Base-by-base conservation (phyloP, 1,140 invertebrate genomes). In the Zaprionus taronus region DNA sequence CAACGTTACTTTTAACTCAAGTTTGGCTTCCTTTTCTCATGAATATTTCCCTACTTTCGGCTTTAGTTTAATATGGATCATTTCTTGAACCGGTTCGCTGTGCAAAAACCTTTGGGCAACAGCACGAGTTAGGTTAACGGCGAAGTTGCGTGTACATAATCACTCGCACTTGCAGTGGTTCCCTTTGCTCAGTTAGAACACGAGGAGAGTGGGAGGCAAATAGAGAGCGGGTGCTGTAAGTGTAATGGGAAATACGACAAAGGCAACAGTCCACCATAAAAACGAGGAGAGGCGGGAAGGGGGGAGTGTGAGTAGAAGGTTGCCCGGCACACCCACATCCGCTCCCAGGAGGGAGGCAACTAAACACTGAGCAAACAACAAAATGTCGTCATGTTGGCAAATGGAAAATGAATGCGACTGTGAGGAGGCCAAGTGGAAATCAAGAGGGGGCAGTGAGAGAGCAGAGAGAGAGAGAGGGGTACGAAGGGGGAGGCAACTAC, bases 121-220 rank as follows among this genome's bases (percentile, higher is more conserved):
- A 51, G 20, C 24, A 47, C 47, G 38, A 44, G 24, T 72, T 62
- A 67, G 84, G 81, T 64, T 91, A 89, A 90, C 83, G 75, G 70
- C 79, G 72, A 55, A 67, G 82, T 90, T 90, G 85, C 85, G 85
- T 90, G 85, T 75, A 77, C 76, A 82, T 85, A 90, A 90, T 90
- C 76, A 83, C 76, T 75, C 72, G 76, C 81, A 91, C 79, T 90
- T 85, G 68, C 82, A 85, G 77, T 73, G 47, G 22, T 47, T 17
- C 41, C 41, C 41, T 47, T 14, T 38, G 2, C 41, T 3, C 41
- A 44, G n/a, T n/a, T 44, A 14, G 41, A n/a, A n/a, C 0, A 6
- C 6, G 6, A 2, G 70, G 36, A 34, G 31, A 11, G 31, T 34
- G 51, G 12, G 11, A 34, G 44, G 20, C 68, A 70, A 71, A 36